Conservation (phyloP, 2,888 invertebrate species). For the Acanthococcus lagerstroemiae region DNA sequence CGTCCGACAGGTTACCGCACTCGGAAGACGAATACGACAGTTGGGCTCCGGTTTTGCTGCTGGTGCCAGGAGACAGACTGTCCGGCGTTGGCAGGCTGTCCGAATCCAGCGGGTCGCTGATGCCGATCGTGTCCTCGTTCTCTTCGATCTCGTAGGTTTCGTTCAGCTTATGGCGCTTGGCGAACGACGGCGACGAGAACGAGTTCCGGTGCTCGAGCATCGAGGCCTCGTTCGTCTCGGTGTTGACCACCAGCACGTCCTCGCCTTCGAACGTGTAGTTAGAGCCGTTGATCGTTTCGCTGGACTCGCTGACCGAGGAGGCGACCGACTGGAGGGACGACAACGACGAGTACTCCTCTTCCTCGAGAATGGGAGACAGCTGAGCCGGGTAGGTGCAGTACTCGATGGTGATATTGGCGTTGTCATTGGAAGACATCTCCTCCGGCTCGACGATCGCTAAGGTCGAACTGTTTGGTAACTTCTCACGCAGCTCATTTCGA, state of each 20-base stretch:
- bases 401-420: slow-evolving; percentile 36
- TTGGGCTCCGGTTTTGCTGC: slow-evolving; percentile 33
- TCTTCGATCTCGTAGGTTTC: slow-evolving; percentile 33
- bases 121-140: slow-evolving; percentile 19
- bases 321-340: not conserved
- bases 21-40: slow-evolving; percentile 33
- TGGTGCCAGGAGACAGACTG: slow-evolving; percentile 32
- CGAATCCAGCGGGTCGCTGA: slow-evolving; percentile 25
- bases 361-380: slow-evolving; percentile 53
- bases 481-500: slow-evolving; percentile 58
- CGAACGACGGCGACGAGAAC: slow-evolving; percentile 20
- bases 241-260: slow-evolving; percentile 38
- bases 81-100: slow-evolving; percentile 32
- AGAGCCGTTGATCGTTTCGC: not conserved
- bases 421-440: slow-evolving; percentile 34
- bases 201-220: slow-evolving; percentile 40
- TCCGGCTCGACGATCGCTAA: slow-evolving; percentile 38
- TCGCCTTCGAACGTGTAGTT: not conserved
- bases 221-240: slow-evolving; percentile 45
- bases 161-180: slow-evolving; percentile 24
- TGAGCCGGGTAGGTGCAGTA: slow-evolving; percentile 51
- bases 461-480: slow-evolving; percentile 47
- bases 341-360: slow-evolving; percentile 41
- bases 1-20: slow-evolving; percentile 37
- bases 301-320: not conserved